These are phyloP conservation scores for Agrochola circellaris DNA, from an alignment of 2,888 invertebrate genomes.

Conservation along the genomic window DNA sequence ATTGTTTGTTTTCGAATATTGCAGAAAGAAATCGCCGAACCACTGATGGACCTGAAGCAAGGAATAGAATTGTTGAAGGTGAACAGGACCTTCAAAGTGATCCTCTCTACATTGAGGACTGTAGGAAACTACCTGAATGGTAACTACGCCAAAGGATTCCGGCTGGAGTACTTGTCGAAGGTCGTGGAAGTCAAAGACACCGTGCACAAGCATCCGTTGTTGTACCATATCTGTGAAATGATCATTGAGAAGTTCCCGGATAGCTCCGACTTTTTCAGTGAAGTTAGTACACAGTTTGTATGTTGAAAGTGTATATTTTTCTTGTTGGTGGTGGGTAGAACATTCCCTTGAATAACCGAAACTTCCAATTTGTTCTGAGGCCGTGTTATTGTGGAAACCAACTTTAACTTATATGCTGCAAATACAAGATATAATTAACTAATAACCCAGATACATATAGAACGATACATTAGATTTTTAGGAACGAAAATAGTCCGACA, in stretches of 20 bases:
- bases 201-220: constrained; percentile 99
- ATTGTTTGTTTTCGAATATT: constrained; percentile 40
- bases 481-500: neutral
- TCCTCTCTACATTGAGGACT: constrained; percentile 97
- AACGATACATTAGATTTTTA: neutral
- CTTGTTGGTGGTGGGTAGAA: constrained; percentile 7
- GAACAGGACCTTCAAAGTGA: constrained; percentile 98
- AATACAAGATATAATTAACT: neutral
- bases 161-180: constrained; percentile 98
- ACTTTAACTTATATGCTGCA: neutral
- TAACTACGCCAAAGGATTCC: constrained; percentile 97
- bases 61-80: constrained; percentile 97
- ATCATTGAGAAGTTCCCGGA: constrained; percentile 99
- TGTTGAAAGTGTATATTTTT: constrained; percentile 41
- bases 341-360: neutral
- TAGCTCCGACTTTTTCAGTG: constrained; percentile 98
- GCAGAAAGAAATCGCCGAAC: constrained; percentile 98
- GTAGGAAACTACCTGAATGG: constrained; percentile 99
- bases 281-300: constrained; percentile 90
- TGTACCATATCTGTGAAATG: constrained; percentile 99
- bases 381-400: neutral
- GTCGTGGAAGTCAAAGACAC: constrained; percentile 99
- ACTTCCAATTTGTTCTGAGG: neutral
- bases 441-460: neutral
- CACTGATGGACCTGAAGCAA: constrained; percentile 99